Evolutionary conservation across 1,140 invertebrate genomes (phyloP), one percentile per base, ranked within the genome.

Genomic region (Calephelis virginiensis): DNA sequence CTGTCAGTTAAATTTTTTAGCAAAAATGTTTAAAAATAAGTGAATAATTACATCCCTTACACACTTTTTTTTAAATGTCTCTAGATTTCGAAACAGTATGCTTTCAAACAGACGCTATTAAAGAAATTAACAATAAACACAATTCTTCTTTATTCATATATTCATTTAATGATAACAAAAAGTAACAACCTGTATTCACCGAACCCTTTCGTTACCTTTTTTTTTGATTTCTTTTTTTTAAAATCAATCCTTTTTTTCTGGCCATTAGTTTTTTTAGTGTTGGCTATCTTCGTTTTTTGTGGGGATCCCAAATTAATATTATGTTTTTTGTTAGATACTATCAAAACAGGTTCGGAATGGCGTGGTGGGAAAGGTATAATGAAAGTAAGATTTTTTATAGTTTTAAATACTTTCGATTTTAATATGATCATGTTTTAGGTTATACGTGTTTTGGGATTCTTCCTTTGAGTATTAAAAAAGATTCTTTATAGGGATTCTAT

Each of bases 271-370:
- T 89, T 90, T 90, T 90, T 83, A 75, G 73, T 80, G 80, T 71
- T 65, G 77, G 81, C 84, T 78, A 89, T 89, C 84, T 76, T 85
- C 78, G 78, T 90, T 90, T 90, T 90, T 90, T 90, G 83, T 88
- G 84, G 81, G 73, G 75, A 87, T 86, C 86, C 86, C 88, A 89
- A 90, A 90, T 90, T 90, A 90, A 90, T 90, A 89, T 86, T 79
- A 82, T 84, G 80, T 83, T 82, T 89, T 85, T 83, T 77, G 79
- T 77, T 73, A 72, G 77, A 81, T 78, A 69, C 67, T 80, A 85
- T 84, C 76, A 64, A 62, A 85, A 88, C 88, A 72, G 83, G 88
- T 90, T 90, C 73, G 38, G 65, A 66, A 67, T 65, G 71, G 62
- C 66, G 68, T 69, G 77, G 81, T 84, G 84, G 86, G 84, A 89